These are phyloP conservation scores for Megaceryle alcyon DNA, from an alignment of 2,797 vertebrate genomes.

Conservation along the genomic window DNA sequence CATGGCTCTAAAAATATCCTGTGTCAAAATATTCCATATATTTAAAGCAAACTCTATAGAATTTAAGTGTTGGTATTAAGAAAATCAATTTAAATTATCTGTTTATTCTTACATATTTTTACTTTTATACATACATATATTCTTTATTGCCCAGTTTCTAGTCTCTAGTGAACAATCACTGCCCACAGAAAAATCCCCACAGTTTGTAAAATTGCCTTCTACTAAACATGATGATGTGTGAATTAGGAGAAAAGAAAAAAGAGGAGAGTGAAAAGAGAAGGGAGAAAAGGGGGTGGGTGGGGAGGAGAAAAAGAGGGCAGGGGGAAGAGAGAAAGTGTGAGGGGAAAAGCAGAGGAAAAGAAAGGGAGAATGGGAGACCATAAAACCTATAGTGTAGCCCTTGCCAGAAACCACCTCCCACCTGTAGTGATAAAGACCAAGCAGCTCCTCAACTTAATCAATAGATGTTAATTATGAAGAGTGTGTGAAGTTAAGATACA, in stretches of 20 bases:
- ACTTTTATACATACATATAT: not conserved
- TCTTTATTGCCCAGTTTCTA: not conserved
- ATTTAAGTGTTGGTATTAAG: not conserved
- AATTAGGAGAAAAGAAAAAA: not conserved
- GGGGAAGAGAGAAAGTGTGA: accelerated
- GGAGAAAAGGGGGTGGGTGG: no score
- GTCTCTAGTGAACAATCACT: not conserved
- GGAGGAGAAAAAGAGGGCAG: not conserved
- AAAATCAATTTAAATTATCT: not conserved
- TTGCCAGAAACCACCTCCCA: not conserved
- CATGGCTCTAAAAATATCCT: not conserved
- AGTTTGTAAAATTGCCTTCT: not conserved
- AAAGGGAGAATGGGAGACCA: not conserved
- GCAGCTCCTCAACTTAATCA: not conserved
- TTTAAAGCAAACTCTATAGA: not conserved
- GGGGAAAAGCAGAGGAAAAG: not conserved
- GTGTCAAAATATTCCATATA: not conserved
- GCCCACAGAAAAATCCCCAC: not conserved
- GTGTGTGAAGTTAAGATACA: not conserved
- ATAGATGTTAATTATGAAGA: not conserved
- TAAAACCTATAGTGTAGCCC: not conserved
- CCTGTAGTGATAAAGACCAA: not conserved
- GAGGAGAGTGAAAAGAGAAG: no score
- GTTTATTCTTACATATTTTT: not conserved
- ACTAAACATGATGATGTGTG: not conserved